Evolutionary conservation across 2,113 vertebrate species (phyloP).

Genomic region (Phalacrocorax brasilianus): DNA sequence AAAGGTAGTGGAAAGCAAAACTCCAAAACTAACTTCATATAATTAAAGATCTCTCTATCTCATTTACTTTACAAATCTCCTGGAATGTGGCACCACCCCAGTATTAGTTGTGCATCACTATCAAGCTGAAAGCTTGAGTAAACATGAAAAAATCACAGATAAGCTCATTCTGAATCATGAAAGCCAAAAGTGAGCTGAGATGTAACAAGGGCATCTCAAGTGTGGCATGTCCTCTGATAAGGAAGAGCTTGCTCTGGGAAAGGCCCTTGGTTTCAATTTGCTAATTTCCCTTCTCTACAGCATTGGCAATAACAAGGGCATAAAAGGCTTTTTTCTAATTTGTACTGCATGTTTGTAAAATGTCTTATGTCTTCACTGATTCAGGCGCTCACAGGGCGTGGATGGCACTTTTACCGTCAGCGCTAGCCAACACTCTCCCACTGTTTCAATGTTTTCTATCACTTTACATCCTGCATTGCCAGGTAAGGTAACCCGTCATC

Average conservation of each 20-base stretch:
- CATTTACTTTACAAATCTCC: background rate
- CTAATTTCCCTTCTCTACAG: conserved; percentile 7
- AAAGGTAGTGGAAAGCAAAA: background rate
- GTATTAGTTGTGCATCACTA: background rate
- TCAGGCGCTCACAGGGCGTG: background rate
- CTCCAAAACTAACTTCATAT: background rate
- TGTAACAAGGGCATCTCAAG: background rate
- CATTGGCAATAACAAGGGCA: background rate
- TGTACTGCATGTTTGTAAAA: background rate
- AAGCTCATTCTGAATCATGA: background rate
- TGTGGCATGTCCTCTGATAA: background rate
- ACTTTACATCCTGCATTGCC: background rate
- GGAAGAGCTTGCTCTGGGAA: conserved; percentile 9
- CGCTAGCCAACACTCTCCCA: background rate
- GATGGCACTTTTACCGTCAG: background rate
- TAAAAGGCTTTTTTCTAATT: background rate
- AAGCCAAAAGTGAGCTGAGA: background rate
- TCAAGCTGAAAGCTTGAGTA: conserved; percentile 22
- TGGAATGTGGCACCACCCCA: background rate
- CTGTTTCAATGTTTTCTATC: background rate
- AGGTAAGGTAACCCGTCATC: background rate
- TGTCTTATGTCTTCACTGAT: background rate
- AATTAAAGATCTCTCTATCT: background rate
- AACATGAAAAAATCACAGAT: conserved; percentile 27
- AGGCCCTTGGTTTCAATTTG: background rate